These are phyloP conservation scores for Polyommatus iphigenia DNA, from an alignment of 2,888 invertebrate species.

Conservation along the genomic window DNA sequence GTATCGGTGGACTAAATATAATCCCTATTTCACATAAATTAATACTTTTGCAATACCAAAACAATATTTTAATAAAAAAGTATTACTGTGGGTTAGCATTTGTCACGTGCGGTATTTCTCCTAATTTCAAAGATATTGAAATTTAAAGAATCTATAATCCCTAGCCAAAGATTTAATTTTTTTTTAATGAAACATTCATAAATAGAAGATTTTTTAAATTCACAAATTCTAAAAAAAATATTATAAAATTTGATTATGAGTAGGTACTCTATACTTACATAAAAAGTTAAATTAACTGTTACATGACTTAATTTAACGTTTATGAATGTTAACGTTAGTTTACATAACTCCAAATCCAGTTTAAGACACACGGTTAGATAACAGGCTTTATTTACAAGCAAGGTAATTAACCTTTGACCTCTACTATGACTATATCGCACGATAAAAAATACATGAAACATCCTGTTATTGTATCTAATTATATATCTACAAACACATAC, in stretches of 20 bases:
- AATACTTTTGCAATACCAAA: background rate
- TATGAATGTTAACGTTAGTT: background rate
- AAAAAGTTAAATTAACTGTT: no score
- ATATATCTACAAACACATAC: background rate
- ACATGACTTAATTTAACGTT: no score
- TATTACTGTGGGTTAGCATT: background rate
- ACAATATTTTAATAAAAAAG: background rate
- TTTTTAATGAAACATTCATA: no score
- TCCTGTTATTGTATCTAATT: background rate
- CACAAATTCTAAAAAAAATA: background rate
- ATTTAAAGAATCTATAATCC: no score
- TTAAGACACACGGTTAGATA: background rate
- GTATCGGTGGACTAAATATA: background rate
- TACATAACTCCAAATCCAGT: background rate
- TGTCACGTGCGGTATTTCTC: background rate
- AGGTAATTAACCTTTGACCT: background rate
- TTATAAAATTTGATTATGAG: background rate
- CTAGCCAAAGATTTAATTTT: no score
- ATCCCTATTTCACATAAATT: background rate
- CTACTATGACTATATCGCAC: background rate
- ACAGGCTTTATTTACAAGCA: background rate
- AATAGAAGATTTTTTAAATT: background rate
- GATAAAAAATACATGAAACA: background rate
- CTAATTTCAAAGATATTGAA: background rate
- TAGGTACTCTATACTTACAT: no score